Evolutionary conservation across 2,888 invertebrate species (phyloP), one percentile per base, ranked within the genome.

Genomic region (Drosophila ezoana): DNA sequence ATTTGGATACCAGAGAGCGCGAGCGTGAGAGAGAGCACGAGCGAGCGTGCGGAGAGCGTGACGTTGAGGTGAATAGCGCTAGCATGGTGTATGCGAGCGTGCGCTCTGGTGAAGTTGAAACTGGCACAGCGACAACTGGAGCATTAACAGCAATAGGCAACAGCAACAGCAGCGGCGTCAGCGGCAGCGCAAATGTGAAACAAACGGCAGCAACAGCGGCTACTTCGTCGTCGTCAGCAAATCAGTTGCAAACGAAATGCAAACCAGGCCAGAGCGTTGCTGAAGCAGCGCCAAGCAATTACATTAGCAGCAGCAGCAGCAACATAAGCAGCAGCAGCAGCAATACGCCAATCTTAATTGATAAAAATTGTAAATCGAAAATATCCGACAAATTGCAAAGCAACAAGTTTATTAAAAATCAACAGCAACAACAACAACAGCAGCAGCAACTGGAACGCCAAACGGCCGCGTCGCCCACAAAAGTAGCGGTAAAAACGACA

Each of bases 181-280:
- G 48, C 60, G 33, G 54, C 73, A 70, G 57, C 69, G 65, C 53
- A 63, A 67, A 56, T 69, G 71, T 67, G 57, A 71, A 71, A 71
- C 76, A 71, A 76, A 52, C 74, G 49, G 48, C 64, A 53, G 54
- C 53, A 32, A 45, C 37, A 57, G 37, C 70, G 59, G 33, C 65
- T 67, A 70, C 63, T 72, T 66, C 83, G 77, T 78, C 81, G 83
- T 83, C 85, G 80, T 87, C 87, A 81, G 78, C 83, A 82, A 89
- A 87, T 90, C 92, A 91, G 89, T 92, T 90, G 82, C 82, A 90
- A 89, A 90, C 89, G 90, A 91, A 89, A 85, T 89, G 89, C 90
- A 92, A 91, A 86, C 88, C 82, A 84, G 91, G 90, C 62, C 89
- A 85, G 86, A 85, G 82, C 83, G 76, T 72, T 79, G 76, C 80